These are phyloP conservation scores for Machimus atricapillus DNA, from an alignment of 2,888 invertebrate genomes.

Conservation along the genomic window DNA sequence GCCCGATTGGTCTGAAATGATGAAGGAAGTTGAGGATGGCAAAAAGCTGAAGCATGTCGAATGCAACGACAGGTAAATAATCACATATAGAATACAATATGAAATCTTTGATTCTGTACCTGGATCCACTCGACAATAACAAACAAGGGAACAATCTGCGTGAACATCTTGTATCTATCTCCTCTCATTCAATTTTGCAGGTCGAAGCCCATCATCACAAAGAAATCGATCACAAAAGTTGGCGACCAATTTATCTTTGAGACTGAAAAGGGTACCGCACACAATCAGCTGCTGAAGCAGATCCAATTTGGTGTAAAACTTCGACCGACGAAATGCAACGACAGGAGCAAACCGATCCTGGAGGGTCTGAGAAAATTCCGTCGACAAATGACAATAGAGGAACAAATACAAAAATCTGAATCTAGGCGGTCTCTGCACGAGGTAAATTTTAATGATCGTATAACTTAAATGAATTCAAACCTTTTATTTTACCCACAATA, in stretches of 20 bases:
- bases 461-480: neutral
- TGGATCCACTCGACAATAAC: neutral
- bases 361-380: constrained; percentile 86
- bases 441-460: constrained; percentile 50
- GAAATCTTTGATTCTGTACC: neutral
- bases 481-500: neutral
- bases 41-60: constrained; percentile 80
- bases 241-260: constrained; percentile 85
- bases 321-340: constrained; percentile 80
- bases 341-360: constrained; percentile 84
- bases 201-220: constrained; percentile 69
- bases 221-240: constrained; percentile 70
- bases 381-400: constrained; percentile 88
- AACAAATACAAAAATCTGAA: constrained; percentile 84
- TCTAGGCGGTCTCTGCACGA: constrained; percentile 67
- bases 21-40: constrained; percentile 87
- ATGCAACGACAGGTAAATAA: constrained; percentile 77
- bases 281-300: constrained; percentile 81
- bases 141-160: neutral
- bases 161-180: neutral
- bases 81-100: neutral
- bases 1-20: constrained; percentile 89
- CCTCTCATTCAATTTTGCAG: constrained; percentile 54
- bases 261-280: constrained; percentile 81
- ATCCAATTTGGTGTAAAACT: constrained; percentile 80